Evolutionary conservation across 2,888 invertebrate genomes (phyloP).

Genomic region (Drosophila phalerata): DNA sequence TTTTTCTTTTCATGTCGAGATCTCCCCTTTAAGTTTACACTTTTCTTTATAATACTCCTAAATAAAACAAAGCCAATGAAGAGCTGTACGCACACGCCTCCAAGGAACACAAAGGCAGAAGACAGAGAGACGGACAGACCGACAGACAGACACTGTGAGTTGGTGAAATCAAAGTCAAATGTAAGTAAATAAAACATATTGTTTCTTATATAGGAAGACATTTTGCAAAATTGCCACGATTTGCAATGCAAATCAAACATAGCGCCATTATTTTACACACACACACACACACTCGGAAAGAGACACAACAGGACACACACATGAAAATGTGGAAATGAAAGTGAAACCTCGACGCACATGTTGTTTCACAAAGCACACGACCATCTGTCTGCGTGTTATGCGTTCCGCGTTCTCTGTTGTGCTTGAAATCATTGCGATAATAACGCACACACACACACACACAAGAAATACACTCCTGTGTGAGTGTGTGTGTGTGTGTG

Average conservation of each 20-base stretch:
- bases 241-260: slow-evolving; percentile 80
- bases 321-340: slow-evolving; percentile 55
- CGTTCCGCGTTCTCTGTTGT: slow-evolving; percentile 30
- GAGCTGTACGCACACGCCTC: slow-evolving; percentile 16
- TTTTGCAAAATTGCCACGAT: slow-evolving; percentile 79
- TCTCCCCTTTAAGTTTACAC: slow-evolving; percentile 7
- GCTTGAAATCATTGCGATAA: slow-evolving; percentile 72
- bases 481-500: slow-evolving; percentile 21
- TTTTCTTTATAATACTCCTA: background rate
- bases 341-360: slow-evolving; percentile 73
- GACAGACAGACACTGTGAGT: slow-evolving; percentile 16
- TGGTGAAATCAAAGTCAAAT: slow-evolving; percentile 75
- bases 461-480: slow-evolving; percentile 27
- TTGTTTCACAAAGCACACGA: slow-evolving; percentile 56
- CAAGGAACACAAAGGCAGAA: background rate
- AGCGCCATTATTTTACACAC: slow-evolving; percentile 73
- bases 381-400: slow-evolving; percentile 52
- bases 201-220: slow-evolving; percentile 79
- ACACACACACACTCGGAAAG: slow-evolving; percentile 28
- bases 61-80: slow-evolving; percentile 32
- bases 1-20: background rate
- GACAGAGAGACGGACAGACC: background rate
- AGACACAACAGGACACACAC: background rate
- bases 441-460: slow-evolving; percentile 57
- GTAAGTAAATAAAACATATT: slow-evolving; percentile 82